A percentile compares a stretch with the other conserved stretches of the same genome.
Conservation (phyloP, 2,113 vertebrate species). For the Coptodon rendalli region DNA sequence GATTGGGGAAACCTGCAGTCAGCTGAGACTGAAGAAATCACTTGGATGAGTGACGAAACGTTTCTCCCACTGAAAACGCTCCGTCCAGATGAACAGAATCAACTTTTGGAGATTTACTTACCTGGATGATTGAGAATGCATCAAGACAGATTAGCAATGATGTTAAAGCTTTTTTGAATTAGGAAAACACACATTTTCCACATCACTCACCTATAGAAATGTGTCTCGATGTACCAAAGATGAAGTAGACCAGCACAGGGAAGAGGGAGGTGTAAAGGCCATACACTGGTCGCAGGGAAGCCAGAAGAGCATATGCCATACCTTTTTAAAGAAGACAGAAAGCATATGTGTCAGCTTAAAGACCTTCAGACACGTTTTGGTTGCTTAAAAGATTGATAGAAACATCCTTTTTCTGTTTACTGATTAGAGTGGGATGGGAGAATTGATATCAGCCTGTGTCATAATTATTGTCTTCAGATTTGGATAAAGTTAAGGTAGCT, state of each 20-base stretch:
- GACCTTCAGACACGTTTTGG: background rate
- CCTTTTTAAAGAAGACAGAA: slow-evolving; percentile 60
- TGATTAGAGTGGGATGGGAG: background rate
- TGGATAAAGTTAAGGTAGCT: background rate
- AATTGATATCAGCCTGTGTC: background rate
- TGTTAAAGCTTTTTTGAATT: background rate
- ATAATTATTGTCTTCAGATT: background rate
- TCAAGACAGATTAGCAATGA: background rate
- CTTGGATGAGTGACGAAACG: too few species aligned
- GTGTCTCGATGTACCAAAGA: slow-evolving; percentile 92
- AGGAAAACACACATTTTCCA: background rate
- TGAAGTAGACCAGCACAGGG: slow-evolving; percentile 86
- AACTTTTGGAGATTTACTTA: background rate
- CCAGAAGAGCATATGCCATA: slow-evolving; percentile 89
- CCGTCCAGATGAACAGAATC: background rate
- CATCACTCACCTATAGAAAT: slow-evolving; percentile 84
- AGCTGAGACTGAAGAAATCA: too few species aligned
- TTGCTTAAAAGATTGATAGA: background rate
- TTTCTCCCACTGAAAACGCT: background rate
- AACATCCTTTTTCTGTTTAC: background rate
- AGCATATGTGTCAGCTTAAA: background rate
- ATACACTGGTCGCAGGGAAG: slow-evolving; percentile 80
- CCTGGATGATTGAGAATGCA: background rate
- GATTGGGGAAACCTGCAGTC: too few species aligned
- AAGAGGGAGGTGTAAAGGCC: slow-evolving; percentile 91